These are phyloP conservation scores for Psilopogon haemacephalus DNA, from an alignment of 2,113 vertebrate species.

Conservation along the genomic window DNA sequence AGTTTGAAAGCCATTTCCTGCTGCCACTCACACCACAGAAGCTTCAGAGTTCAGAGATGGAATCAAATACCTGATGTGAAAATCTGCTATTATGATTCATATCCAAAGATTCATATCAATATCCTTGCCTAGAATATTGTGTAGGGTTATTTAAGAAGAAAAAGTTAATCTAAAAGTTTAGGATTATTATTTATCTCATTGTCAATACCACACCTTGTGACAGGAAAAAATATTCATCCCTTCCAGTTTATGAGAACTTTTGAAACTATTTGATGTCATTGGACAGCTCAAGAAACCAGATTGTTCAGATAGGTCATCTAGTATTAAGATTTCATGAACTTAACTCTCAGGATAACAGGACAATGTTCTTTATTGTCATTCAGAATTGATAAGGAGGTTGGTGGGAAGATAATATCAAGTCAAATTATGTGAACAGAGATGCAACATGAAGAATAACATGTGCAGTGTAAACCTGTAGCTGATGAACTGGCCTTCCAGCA, in stretches of 20 bases:
- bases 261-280: background rate
- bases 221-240: background rate
- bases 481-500: background rate
- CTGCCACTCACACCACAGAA: slow-evolving; percentile 50
- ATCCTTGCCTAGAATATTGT: slow-evolving; percentile 13
- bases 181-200: background rate
- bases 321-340: background rate
- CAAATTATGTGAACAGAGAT: background rate
- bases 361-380: background rate
- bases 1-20: slow-evolving; percentile 69
- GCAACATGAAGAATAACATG: background rate
- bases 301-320: background rate
- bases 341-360: background rate
- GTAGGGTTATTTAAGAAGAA: background rate
- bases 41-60: slow-evolving; percentile 49
- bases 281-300: background rate
- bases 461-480: background rate
- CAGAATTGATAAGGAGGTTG: background rate
- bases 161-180: background rate
- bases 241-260: background rate
- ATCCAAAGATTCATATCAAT: slow-evolving; percentile 43
- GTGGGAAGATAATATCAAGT: background rate
- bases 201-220: background rate
- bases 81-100: slow-evolving; percentile 58
- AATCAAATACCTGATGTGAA: slow-evolving; percentile 63